Base-by-base conservation (phyloP, 2,888 invertebrate genomes). In the Noctua janthina region DNA sequence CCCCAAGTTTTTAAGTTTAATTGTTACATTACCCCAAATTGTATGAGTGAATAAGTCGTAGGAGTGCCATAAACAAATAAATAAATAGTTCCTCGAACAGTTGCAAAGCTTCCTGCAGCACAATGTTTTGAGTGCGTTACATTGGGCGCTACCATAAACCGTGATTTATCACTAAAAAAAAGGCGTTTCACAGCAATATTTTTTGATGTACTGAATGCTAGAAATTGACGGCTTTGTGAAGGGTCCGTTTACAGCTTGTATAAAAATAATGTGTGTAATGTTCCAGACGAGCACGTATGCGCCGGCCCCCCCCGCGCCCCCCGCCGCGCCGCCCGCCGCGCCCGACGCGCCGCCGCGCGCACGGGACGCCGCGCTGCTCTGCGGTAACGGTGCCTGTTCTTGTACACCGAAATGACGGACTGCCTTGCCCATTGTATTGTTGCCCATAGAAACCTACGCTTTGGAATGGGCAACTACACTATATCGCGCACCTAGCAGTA, bases 251-350 rank as follows among this genome's bases (percentile, higher is more conserved):
- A 62, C 29, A 62, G 2, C 6, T n/a, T n/a, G 17, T 64, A 3
- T 35, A 35, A 17, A 7, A 8, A n/a, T 2, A 56, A 17, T 15
- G 23, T 2, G 23, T 1, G 15, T 10, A 15, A 35, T 49, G 20
- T 67, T 49, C n/a, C 68, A 74, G 67, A n/a, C 69, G 13, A 56
- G 20, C 23, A 17, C 49, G 94, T 29, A 29, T 29, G 29, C 29
- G 29, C 29, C 85, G 73, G 93, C 92, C 78, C 43, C 0, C 46
- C 13, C 94, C 29, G 95, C 29, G 81, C 89, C 75, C 39, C n/a
- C n/a, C n/a, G n/a, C n/a, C n/a, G 94, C 85, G 73, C 93, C 92
- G 78, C 43, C 0, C 46, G 46, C 94, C 29, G 95, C 29, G 81
- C 89, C 75, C 39, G 86, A 64, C 82, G 91, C 64, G 54, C 87